Base-by-base conservation (phyloP, 2,888 invertebrate species). In the Lasioglossum marginatum region DNA sequence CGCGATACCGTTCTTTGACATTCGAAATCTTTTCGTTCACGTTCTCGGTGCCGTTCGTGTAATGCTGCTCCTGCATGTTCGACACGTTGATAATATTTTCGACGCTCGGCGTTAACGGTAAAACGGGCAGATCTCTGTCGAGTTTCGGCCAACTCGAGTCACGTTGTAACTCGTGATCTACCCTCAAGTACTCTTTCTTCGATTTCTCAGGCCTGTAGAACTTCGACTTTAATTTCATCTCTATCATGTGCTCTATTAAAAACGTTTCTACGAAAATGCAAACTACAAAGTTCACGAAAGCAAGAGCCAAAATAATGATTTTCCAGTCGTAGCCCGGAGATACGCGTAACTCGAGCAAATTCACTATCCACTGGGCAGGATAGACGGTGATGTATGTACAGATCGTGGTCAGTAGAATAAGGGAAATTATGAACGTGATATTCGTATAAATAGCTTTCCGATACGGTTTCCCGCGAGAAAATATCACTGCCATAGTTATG, bases 401-500 rank as follows among this genome's bases (percentile, higher is more conserved):
- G 71, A 96, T 89, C 0, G 94, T 87, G 0, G 95, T 95, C 87
- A 96, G 95, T 0, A 96, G 6, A 6, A 96, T 57, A 45, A 97
- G 93, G 19, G 96, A 95, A 1, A 94, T 83, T 1, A 96, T 94
- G 79, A 96, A 96, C 43, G 95, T 93, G 89, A 95, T 93, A 92
- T 97, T 97, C 4, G 96, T 96, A 89, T 96, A 96, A 77, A 97
- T 95, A 0, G 96, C 95, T 92, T 96, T 96, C 68, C 97, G 95
- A 91, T 97, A 97, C 0, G 97, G 97, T 79, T 96, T 96, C 0
- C 97, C 97, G 84, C 96, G 96, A 0, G 97, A 97, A 93, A 97
- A 97, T 60, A 96, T 96, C 79, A 97, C 94, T 1, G 96, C 97
- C 94, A 97, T 96, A 0, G 96, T 96, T 40, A 97, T 96, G 92